These are phyloP conservation scores for Trichoplax adhaerens DNA, from an alignment of 37 sponge, comb jelly and placozoan species.

Conservation along the genomic window DNA sequence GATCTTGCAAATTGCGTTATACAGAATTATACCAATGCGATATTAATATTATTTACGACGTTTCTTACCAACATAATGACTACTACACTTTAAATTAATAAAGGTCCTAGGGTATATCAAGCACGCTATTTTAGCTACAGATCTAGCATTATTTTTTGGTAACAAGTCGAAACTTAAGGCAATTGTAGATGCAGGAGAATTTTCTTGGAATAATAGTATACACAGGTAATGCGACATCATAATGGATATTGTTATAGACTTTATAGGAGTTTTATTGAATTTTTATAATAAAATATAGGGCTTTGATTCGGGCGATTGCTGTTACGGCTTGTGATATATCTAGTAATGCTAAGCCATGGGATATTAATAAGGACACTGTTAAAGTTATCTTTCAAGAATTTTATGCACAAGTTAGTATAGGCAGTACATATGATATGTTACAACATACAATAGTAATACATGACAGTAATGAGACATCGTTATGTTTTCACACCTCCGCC, in stretches of 20 bases:
- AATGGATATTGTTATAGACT: too few species aligned
- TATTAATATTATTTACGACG: not conserved
- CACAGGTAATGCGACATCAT: too few species aligned
- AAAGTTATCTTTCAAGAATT: conserved; percentile 29
- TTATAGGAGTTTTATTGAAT: too few species aligned
- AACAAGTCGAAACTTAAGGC: conserved; percentile 11
- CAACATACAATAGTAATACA: too few species aligned
- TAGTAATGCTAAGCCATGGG: conserved; percentile 36
- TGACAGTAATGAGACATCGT: too few species aligned
- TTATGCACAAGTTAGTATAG: conserved; percentile 25
- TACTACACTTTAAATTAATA: too few species aligned
- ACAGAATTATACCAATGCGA: not conserved
- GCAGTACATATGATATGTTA: too few species aligned
- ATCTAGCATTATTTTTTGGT: conserved; percentile 22
- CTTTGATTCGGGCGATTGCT: conserved; percentile 17
- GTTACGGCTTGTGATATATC: conserved; percentile 46
- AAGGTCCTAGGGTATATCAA: conserved; percentile 1
- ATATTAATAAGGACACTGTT: conserved; percentile 18
- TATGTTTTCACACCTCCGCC: too few species aligned
- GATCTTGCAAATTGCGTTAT: not conserved
- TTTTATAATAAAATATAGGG: not conserved
- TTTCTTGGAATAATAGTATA: not conserved
- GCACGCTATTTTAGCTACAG: conserved; percentile 43
- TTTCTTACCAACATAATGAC: too few species aligned
- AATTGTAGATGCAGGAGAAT: conserved; percentile 8